phyloP scores from a whole-genome alignment of 2,113 vertebrate species.

The Cottus gobio region DNA sequence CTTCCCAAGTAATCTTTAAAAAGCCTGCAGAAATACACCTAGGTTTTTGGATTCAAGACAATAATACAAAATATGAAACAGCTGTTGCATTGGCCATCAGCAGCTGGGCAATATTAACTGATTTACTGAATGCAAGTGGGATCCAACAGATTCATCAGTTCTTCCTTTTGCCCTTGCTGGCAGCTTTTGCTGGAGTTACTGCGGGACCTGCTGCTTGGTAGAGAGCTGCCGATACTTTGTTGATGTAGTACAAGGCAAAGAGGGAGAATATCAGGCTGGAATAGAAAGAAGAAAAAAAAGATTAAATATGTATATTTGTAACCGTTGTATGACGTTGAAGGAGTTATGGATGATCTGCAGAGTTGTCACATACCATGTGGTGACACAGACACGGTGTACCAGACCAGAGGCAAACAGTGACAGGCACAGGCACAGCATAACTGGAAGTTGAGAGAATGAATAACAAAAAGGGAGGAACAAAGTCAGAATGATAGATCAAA shows the following conservation, averaged over 20 bases:
- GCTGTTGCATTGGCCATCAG: conserved; percentile 6
- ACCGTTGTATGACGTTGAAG: not conserved
- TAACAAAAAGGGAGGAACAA: not conserved
- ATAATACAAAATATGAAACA: conserved; percentile 9
- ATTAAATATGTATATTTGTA: no score
- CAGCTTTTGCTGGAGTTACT: conserved; percentile 82
- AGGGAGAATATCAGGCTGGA: conserved; percentile 96
- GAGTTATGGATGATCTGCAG: not conserved
- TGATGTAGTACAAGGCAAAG: conserved; percentile 94
- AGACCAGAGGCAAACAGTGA: conserved; percentile 94
- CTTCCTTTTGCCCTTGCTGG: conserved; percentile 93
- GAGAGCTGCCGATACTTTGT: conserved; percentile 94
- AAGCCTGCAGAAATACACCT: not conserved
- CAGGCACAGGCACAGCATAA: conserved; percentile 89
- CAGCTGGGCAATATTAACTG: not conserved
- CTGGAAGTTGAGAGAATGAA: conserved; percentile 72
- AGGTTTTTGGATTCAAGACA: not conserved
- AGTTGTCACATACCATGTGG: conserved; percentile 89
- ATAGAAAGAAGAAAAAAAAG: conserved; percentile 1
- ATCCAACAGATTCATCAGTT: conserved; percentile 77
- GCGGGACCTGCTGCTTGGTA: conserved; percentile 87
- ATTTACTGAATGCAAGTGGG: not conserved
- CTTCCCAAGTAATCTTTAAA: not conserved
- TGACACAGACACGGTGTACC: conserved; percentile 96
- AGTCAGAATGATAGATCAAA: not conserved